Evolutionary conservation across 1,140 invertebrate genomes (phyloP), one percentile per base, ranked within the genome.

Genomic region (Atta colombica): DNA sequence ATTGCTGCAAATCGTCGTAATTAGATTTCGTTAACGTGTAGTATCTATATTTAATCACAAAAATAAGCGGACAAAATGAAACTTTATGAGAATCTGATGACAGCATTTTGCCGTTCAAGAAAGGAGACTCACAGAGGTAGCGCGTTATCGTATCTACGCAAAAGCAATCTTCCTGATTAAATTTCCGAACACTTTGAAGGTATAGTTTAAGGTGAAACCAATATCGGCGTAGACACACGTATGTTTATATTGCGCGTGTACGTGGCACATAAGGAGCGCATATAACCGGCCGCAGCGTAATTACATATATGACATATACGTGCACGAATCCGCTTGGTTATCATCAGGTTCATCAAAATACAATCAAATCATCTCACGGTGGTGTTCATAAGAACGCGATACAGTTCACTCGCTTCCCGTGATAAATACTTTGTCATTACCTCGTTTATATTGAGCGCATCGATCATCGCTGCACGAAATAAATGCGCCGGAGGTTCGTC

Each of bases 371-470:
- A 25, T 28, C 45, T n/a, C 21, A n/a, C 55, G 72, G 10, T 12
- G 14, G 8, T 31, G 25, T 77, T 77, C 25, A 77, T 31, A 53
- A 16, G 61, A 80, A 45, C 8, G 65, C 14, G 28, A 45, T 49
- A 18, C n/a, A 8, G n/a, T n/a, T 55, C 53, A 45, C 18, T n/a
- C 18, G 45, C 55, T 61, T 28, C 3, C n/a, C 49, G 51, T 65
- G 63, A 85, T 65, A 77, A 74, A 85, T 65, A 85, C 74, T 85
- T 66, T 85, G 60, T 85, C 60, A 82, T 82, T 82, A 82, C 35
- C 68, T 82, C 68, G 80, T 82, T 82, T 61, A 74, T 74, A 82
- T 82, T 39, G 68, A 74, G 14, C 68, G 25, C 80, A 82, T 82
- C 66, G 31, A 72, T 82, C 78, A 82, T 82, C 80, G 55, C 53